Percentiles rank a stretch among this genome's conserved stretches.
These are phyloP conservation scores for Danio aesculapii DNA, from an alignment of 2,797 vertebrate species.

Conservation along the genomic window DNA sequence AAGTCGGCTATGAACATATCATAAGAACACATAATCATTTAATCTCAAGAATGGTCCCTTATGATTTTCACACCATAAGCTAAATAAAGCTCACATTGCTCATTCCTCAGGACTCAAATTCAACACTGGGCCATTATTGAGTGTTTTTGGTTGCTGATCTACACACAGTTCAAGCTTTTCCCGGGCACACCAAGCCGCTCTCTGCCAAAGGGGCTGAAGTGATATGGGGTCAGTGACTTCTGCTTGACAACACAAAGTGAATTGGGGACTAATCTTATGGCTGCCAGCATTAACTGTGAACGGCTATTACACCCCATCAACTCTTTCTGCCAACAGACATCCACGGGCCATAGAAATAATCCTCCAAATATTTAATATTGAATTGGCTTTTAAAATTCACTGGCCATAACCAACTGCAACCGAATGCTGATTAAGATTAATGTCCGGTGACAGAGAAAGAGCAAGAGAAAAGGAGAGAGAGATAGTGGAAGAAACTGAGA, in stretches of 20 bases:
- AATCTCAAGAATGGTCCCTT: conserved; percentile 18
- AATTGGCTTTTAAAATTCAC: conserved; percentile 57
- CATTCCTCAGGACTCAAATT: conserved; percentile 5
- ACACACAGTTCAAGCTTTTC: conserved; percentile 7
- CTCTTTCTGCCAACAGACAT: conserved; percentile 53
- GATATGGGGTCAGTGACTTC: conserved; percentile 20
- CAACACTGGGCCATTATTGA: conserved; percentile 16
- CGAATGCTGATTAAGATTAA: conserved; percentile 55
- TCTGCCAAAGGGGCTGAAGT: conserved; percentile 1
- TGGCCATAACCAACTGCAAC: conserved; percentile 44
- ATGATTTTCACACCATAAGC: conserved; percentile 9
- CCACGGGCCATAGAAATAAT: conserved; percentile 52
- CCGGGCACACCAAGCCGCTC: background rate
- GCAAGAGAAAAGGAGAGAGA: background rate
- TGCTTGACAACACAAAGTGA: background rate
- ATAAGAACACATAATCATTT: conserved; percentile 30
- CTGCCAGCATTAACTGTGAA: conserved; percentile 49
- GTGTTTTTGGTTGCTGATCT: background rate
- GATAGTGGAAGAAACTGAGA: conserved; percentile 35
- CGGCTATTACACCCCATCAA: conserved; percentile 56
- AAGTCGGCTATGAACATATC: conserved; percentile 28
- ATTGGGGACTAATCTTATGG: conserved; percentile 19
- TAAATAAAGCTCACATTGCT: conserved; percentile 12
- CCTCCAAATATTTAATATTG: conserved; percentile 53
- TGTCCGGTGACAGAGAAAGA: conserved; percentile 46